phyloP scores from a whole-genome alignment of 2,113 vertebrate species.

The Catharus minimus region DNA sequence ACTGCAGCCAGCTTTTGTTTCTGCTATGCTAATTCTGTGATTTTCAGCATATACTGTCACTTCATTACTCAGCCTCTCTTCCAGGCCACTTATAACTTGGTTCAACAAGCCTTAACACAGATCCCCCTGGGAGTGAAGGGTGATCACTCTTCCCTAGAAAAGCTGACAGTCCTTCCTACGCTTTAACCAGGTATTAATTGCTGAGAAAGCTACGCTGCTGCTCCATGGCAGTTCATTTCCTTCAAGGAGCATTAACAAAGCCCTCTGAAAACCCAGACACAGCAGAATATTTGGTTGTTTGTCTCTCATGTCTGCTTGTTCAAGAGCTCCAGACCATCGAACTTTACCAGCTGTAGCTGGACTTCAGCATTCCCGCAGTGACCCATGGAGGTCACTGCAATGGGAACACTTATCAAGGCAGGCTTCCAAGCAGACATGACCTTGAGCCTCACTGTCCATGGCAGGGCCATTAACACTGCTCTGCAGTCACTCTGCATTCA shows the following conservation, averaged over 20 bases:
- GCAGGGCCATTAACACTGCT: not conserved
- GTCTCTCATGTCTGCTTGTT: not conserved
- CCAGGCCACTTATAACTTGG: not conserved
- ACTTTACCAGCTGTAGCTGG: not conserved
- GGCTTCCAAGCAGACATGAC: not conserved
- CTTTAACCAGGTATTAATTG: not conserved
- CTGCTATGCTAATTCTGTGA: not conserved
- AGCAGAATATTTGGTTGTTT: not conserved
- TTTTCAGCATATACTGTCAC: not conserved
- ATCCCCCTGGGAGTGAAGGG: not conserved
- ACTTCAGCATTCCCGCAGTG: not conserved
- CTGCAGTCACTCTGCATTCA: not conserved
- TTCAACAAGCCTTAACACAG: not conserved
- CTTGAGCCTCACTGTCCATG: not conserved
- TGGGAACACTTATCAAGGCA: not conserved
- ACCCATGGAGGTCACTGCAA: slow-evolving; percentile 17
- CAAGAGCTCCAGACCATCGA: not conserved
- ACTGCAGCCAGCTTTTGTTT: not conserved
- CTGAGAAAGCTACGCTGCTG: not conserved
- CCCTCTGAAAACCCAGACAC: not conserved
- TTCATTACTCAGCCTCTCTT: not conserved
- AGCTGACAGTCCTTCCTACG: not conserved
- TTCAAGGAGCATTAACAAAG: not conserved
- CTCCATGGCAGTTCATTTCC: not conserved
- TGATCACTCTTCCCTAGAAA: not conserved